phyloP scores from a whole-genome alignment of 2,888 invertebrate species.

The Melipona bicolor region DNA sequence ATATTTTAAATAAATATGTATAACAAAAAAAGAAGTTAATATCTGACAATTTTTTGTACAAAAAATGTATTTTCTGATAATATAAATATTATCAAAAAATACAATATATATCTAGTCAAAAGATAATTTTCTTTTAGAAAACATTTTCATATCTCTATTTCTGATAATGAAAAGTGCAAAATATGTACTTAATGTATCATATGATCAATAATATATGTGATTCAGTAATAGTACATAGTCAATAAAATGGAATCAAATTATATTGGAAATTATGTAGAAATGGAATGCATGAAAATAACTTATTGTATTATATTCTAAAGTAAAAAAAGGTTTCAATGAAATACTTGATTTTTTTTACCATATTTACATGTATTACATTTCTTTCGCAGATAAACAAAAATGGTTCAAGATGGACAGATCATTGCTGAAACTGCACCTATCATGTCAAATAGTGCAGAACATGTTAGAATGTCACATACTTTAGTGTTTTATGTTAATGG shows the following conservation, averaged over 20 bases:
- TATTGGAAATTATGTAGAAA: background rate
- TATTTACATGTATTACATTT: background rate
- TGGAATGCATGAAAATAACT: background rate
- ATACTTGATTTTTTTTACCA: background rate
- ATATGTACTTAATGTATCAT: background rate
- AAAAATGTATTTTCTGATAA: background rate
- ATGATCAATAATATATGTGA: background rate
- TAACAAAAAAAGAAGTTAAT: background rate
- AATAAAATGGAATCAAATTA: background rate
- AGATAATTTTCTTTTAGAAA: background rate
- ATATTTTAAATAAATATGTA: background rate
- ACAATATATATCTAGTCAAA: background rate
- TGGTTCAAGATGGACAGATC: background rate
- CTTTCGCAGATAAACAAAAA: slow-evolving; percentile 4
- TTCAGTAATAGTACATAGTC: background rate
- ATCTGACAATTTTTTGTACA: background rate
- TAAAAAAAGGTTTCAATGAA: background rate
- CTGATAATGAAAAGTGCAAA: background rate
- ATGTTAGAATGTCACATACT: slow-evolving; percentile 46
- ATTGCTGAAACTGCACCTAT: background rate
- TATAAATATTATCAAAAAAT: background rate
- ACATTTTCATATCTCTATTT: background rate
- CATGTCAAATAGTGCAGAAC: background rate
- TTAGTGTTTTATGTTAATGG: slow-evolving; percentile 88
- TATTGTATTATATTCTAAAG: background rate